Conservation (phyloP, 2,113 vertebrate genomes). For the Zosterops japonicus region DNA sequence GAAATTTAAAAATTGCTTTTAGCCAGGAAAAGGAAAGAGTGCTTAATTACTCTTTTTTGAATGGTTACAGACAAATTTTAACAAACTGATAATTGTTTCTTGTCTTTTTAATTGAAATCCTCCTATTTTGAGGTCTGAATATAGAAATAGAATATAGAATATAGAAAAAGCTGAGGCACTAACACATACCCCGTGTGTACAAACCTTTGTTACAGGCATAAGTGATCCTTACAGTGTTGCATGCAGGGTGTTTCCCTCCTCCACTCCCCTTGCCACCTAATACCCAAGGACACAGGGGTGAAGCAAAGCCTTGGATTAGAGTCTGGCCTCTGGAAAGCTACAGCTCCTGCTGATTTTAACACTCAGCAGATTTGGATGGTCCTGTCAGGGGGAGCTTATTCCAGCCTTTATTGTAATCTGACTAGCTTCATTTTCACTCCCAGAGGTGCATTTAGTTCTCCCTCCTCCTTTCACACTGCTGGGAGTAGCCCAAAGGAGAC, state of each 20-base stretch:
- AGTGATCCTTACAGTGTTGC: neutral
- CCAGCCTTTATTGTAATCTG: neutral
- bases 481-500: neutral
- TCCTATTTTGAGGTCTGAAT: neutral
- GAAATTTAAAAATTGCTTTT: neutral
- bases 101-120: neutral
- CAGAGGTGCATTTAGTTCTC: neutral
- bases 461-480: neutral
- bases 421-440: conserved; percentile 8
- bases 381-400: conserved; percentile 5
- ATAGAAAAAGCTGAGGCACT: neutral
- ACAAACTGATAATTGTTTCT: neutral
- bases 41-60: neutral
- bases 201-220: neutral
- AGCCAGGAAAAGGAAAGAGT: neutral
- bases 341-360: conserved; percentile 24
- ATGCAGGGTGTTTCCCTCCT: neutral
- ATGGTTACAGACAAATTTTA: neutral
- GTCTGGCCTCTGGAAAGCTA: neutral
- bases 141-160: neutral
- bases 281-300: neutral
- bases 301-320: conserved; percentile 56
- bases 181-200: accelerated
- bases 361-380: conserved; percentile 27
- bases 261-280: neutral